Evolutionary conservation across 1,140 invertebrate genomes (phyloP), one percentile per base, ranked within the genome.

Genomic region (Camponotus pennsylvanicus): DNA sequence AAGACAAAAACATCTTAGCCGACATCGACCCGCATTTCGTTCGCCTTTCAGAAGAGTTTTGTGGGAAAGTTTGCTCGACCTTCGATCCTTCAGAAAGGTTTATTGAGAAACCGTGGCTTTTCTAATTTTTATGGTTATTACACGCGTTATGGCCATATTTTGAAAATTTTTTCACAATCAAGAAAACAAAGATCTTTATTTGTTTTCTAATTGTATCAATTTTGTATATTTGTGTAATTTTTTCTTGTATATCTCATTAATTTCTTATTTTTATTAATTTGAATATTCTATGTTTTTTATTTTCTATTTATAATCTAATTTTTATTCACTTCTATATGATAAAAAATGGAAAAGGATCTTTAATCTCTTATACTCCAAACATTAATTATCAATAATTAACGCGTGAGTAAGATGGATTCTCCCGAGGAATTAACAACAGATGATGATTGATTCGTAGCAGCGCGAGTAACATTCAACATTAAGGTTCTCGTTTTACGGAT

Each of bases 11-110:
- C 86, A 92, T 78, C 90, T 91, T 90, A 71, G 73, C 34, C 86
- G 79, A 88, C 88, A 83, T 89, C 85, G 85, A 64, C 93, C 93
- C 93, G 93, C 92, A 93, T 93, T 63, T 93, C 89, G 21, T 91
- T 88, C 69, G 71, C 85, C 86, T 90, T 91, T 92, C 82, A 80
- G 52, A 18, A 34, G 85, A 83, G 55, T 37, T 90, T 91, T 89
- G 92, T 93, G 92, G 90, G 92, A 92, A 93, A 93, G 57, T 87
- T 90, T 32, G 32, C 5, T 61, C 40, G 13, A 57, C 18, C 11
- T 27, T 3, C n/a, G 34, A 42, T 32, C 42, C 59, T 49, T 83
- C 55, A 7, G 27, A 75, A 59, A 45, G 27, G 32, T 83, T 40
- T 40, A 4, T 40, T 0, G 40, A 9, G 8, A 34, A 75, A 45